Base-by-base conservation (phyloP, 2,113 vertebrate species). In the Ptyas mucosa region DNA sequence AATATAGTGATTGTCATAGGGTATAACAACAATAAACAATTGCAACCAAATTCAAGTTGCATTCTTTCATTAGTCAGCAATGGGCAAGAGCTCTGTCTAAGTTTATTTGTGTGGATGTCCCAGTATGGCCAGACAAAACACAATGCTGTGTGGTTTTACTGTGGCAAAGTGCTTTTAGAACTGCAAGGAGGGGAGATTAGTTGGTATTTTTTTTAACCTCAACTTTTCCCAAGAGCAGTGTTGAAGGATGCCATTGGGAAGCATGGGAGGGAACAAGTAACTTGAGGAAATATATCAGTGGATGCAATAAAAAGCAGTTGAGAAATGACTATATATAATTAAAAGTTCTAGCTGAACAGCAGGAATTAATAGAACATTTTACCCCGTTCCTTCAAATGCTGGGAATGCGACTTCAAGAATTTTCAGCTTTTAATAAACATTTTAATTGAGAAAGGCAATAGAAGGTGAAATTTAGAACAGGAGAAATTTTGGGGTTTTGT, bases 401-500 rank as follows among this genome's bases (percentile, higher is more conserved):
- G 52, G 87, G 52, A 88, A 18, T 88, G n/a, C 39, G 54, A 57
- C 9, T 57, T 39, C 34, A 34, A 89, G 34, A 10, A 89, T 20
- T 24, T 39, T 55, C 18, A 89, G 21, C 5, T 39, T 57, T 89
- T 39, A 89, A 57, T 88, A 34, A 54, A 54, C 29, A 18, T 8
- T 10, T 89, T 89, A 89, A 89, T 89, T 51, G 53, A 95, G 58
- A 92, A 85, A 94, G 93, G 90, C 3, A 90, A 90, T 87, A 90
- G 34, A 64, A 29, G 23, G 51, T 23, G 8, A 93, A 49, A 29
- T 29, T 92, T 69, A 92, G 18, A 57, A 92, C 49, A 51, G 92
- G 51, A 88, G 92, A 93, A 94, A 90, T 88, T 11, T 52, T 93
- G 12, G 26, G 81, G 15, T 20, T 43, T 81, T 81, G 11, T 3